Conservation (phyloP, 1,140 invertebrate genomes). For the Drosophila oshimai region DNA sequence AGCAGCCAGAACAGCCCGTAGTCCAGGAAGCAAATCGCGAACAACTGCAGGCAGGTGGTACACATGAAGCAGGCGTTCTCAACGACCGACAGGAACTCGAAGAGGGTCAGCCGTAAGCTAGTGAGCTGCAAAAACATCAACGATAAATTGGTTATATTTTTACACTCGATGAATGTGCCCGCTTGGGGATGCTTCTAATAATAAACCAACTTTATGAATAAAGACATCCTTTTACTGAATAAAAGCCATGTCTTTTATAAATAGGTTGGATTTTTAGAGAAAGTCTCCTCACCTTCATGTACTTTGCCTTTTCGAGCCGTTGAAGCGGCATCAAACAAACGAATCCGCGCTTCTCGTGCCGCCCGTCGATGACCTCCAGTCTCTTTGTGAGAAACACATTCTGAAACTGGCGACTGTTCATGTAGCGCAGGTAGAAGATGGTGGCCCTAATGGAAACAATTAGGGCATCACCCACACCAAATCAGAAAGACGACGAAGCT, state of each 20-base stretch:
- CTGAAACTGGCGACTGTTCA: conserved; percentile 88
- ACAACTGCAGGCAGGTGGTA: conserved; percentile 26
- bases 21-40: conserved; percentile 36
- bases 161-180: too few species aligned
- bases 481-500: not conserved
- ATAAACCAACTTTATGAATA: too few species aligned
- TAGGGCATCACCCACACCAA: not conserved
- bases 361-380: conserved; percentile 87
- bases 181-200: too few species aligned
- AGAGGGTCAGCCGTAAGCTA: conserved; percentile 85
- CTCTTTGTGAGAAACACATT: conserved; percentile 89
- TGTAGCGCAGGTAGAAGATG: conserved; percentile 89
- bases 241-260: too few species aligned
- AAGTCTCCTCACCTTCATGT: conserved; percentile 84
- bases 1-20: conserved; percentile 88
- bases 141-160: too few species aligned
- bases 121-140: conserved; percentile 70
- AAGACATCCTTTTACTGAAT: too few species aligned
- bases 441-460: conserved; percentile 84
- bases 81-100: conserved; percentile 82
- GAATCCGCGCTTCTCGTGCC: conserved; percentile 85
- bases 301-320: conserved; percentile 86
- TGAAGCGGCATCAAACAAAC: conserved; percentile 89
- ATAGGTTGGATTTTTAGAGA: too few species aligned
- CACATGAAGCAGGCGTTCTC: conserved; percentile 25